Percentiles rank a stretch among this genome's conserved stretches.
phyloP scores from a whole-genome alignment of 2,797 vertebrate species.

The Sebastes taczanowskii region DNA sequence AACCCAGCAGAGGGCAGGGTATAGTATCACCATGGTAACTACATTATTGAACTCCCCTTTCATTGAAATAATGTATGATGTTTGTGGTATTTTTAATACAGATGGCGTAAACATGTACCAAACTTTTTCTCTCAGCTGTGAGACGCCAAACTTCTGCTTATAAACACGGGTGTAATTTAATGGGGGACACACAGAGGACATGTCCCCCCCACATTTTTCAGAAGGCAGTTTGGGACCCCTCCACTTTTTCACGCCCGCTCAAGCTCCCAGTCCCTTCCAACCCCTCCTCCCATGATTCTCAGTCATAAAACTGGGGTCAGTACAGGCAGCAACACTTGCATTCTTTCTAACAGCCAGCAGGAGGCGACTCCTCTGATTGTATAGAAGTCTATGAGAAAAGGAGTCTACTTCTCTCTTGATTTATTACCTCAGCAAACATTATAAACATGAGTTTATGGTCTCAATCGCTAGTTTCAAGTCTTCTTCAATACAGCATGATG shows the following conservation, averaged over 20 bases:
- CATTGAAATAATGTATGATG: not conserved
- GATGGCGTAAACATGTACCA: not conserved
- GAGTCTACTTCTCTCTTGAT: accelerated
- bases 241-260: not conserved
- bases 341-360: too few relatives aligned
- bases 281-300: not conserved
- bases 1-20: not conserved
- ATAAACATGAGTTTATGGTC: too few relatives aligned
- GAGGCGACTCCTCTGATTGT: too few relatives aligned
- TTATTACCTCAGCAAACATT: too few relatives aligned
- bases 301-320: not conserved
- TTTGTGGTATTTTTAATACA: not conserved
- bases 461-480: too few relatives aligned
- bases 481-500: too few relatives aligned
- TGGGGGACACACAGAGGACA: too few relatives aligned
- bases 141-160: not conserved
- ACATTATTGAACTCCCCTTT: not conserved
- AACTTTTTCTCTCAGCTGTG: not conserved
- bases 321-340: too few relatives aligned
- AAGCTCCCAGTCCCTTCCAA: not conserved
- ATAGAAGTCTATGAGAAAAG: too few relatives aligned
- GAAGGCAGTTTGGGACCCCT: too few relatives aligned
- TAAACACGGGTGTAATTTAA: not conserved
- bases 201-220: too few relatives aligned
- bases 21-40: not conserved